Percentiles rank a stretch among this genome's conserved stretches.
phyloP scores from a whole-genome alignment of 2,113 vertebrate genomes.

The Colius striatus region DNA sequence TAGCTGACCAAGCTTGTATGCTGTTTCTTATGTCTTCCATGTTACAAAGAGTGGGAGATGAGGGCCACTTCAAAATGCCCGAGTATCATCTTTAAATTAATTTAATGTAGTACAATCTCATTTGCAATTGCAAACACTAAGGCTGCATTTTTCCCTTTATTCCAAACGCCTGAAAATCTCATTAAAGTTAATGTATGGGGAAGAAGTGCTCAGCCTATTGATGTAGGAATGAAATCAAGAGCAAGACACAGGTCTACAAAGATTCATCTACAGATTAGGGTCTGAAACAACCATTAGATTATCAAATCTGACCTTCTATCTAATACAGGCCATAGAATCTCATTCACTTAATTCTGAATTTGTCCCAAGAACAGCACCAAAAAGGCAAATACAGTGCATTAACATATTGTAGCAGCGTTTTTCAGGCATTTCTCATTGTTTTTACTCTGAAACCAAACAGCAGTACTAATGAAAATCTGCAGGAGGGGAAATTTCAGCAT shows the following conservation, averaged over 20 bases:
- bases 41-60: neutral
- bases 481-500: neutral
- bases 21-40: neutral
- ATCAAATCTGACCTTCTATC: slow-evolving; percentile 23
- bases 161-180: slow-evolving; percentile 1
- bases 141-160: neutral
- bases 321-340: neutral
- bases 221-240: slow-evolving; percentile 31
- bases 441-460: neutral
- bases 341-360: slow-evolving; percentile 12
- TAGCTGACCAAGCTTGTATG: neutral
- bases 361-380: neutral
- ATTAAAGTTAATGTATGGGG: slow-evolving; percentile 33
- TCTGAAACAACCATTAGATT: slow-evolving; percentile 11
- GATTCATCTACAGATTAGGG: slow-evolving; percentile 28
- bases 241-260: neutral
- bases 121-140: slow-evolving; percentile 19
- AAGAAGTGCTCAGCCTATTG: slow-evolving; percentile 18
- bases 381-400: neutral
- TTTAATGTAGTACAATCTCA: neutral
- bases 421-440: neutral
- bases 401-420: neutral
- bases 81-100: slow-evolving; percentile 3
- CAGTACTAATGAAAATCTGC: neutral
- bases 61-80: slow-evolving; percentile 13